phyloP scores from a whole-genome alignment of 2,888 invertebrate genomes.

The Ernsta delagoae region DNA sequence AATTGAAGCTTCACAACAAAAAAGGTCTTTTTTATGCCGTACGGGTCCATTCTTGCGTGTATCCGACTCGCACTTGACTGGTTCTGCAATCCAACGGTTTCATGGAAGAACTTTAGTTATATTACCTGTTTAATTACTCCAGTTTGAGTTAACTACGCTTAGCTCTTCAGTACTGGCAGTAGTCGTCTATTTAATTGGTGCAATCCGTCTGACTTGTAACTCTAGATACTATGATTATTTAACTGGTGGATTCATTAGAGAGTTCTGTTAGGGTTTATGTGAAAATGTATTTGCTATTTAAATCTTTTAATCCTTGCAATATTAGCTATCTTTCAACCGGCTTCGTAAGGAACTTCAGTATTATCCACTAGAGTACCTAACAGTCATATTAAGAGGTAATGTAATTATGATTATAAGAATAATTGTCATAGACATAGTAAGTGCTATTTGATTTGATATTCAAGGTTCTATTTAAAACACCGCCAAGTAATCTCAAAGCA shows the following conservation, averaged over 20 bases:
- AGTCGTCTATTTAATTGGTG: constrained; percentile 27
- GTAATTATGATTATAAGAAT: too few relatives aligned
- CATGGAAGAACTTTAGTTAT: constrained; percentile 25
- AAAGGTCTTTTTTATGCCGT: too few relatives aligned
- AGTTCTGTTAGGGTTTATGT: not conserved
- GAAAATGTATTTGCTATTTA: not conserved
- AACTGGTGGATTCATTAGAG: not conserved
- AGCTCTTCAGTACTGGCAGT: constrained; percentile 6
- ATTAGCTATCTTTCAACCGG: not conserved
- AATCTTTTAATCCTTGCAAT: not conserved
- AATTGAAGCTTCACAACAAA: too few relatives aligned
- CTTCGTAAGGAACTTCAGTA: not conserved
- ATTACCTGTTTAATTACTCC: constrained; percentile 33
- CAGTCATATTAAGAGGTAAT: too few relatives aligned
- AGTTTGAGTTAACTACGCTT: constrained; percentile 9
- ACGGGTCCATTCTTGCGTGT: too few relatives aligned
- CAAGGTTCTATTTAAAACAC: too few relatives aligned
- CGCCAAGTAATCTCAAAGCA: too few relatives aligned
- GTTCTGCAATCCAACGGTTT: constrained; percentile 29
- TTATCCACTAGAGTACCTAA: too few relatives aligned
- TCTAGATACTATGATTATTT: constrained; percentile 1
- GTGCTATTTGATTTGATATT: too few relatives aligned
- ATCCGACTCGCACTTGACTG: too few relatives aligned
- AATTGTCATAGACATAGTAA: too few relatives aligned
- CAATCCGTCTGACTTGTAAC: constrained; percentile 22